phyloP scores from a whole-genome alignment of 2,888 invertebrate genomes.

The Digitonthophagus gazella region DNA sequence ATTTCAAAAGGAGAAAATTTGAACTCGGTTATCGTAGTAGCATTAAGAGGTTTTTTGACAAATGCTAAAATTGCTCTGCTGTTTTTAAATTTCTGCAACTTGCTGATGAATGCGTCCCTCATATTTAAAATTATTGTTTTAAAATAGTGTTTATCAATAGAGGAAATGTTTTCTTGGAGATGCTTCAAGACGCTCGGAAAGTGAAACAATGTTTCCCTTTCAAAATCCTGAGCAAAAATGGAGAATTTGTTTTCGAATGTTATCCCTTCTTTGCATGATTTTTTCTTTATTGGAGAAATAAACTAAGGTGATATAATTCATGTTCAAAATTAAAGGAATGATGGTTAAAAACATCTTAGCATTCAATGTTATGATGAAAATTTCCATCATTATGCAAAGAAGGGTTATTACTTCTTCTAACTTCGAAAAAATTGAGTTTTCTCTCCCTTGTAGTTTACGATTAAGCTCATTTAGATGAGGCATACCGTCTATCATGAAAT shows the following conservation, averaged over 20 bases:
- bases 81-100: slow-evolving; percentile 39
- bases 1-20: slow-evolving; percentile 23
- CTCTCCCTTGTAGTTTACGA: slow-evolving; percentile 40
- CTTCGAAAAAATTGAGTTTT: slow-evolving; percentile 34
- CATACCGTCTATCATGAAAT: slow-evolving; percentile 41
- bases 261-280: no score
- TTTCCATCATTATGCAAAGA: no score
- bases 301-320: no score
- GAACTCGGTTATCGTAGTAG: slow-evolving; percentile 31
- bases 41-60: slow-evolving; percentile 36
- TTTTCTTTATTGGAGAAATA: no score
- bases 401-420: slow-evolving; percentile 32
- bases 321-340: no score
- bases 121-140: slow-evolving; percentile 27
- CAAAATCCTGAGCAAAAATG: slow-evolving; percentile 35
- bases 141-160: slow-evolving; percentile 29
- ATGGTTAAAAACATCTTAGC: no score
- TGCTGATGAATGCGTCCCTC: slow-evolving; percentile 35
- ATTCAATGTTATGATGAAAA: no score
- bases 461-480: slow-evolving; percentile 42
- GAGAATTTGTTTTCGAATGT: slow-evolving; percentile 37
- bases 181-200: slow-evolving; percentile 33
- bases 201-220: slow-evolving; percentile 30
- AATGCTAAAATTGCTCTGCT: slow-evolving; percentile 38
- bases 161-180: slow-evolving; percentile 35